A percentile compares a stretch with the other conserved stretches of the same genome.
Conservation (phyloP, 2,888 invertebrate species). For the Agrochola litura region DNA sequence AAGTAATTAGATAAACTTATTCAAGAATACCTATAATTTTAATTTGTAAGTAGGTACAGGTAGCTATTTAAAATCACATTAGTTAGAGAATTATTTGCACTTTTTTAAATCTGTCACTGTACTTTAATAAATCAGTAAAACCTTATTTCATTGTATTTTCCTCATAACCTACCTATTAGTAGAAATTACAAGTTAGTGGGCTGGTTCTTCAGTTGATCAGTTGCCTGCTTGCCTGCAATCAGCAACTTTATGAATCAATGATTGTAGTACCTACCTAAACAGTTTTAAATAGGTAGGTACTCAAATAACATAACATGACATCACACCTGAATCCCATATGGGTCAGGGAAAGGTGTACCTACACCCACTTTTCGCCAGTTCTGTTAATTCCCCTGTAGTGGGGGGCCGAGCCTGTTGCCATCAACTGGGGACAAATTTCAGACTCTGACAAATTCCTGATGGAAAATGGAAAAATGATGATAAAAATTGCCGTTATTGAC, state of each 20-base stretch:
- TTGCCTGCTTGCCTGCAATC: neutral
- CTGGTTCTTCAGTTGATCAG: neutral
- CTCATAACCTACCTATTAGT: conserved; percentile 4
- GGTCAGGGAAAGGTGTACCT: neutral
- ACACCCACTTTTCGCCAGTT: neutral
- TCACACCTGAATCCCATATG: neutral
- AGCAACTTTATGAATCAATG: neutral
- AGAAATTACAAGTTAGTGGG: neutral
- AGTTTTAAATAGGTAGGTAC: too few species aligned
- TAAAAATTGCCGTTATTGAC: too few species aligned
- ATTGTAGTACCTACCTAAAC: neutral
- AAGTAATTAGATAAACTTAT: conserved; percentile 44
- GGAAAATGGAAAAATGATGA: too few species aligned
- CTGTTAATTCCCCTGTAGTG: neutral
- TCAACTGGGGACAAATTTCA: neutral
- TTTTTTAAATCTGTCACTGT: conserved; percentile 82
- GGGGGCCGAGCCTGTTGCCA: too few species aligned
- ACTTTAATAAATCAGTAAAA: conserved; percentile 64
- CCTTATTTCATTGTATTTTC: conserved; percentile 21
- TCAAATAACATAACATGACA: neutral
- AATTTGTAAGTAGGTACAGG: conserved; percentile 59
- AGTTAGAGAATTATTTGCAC: conserved; percentile 82
- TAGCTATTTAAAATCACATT: conserved; percentile 59
- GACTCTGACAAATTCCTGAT: too few species aligned
- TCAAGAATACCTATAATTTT: conserved; percentile 42